phyloP scores from a whole-genome alignment of 2,113 vertebrate genomes.

The Glareola pratincola region DNA sequence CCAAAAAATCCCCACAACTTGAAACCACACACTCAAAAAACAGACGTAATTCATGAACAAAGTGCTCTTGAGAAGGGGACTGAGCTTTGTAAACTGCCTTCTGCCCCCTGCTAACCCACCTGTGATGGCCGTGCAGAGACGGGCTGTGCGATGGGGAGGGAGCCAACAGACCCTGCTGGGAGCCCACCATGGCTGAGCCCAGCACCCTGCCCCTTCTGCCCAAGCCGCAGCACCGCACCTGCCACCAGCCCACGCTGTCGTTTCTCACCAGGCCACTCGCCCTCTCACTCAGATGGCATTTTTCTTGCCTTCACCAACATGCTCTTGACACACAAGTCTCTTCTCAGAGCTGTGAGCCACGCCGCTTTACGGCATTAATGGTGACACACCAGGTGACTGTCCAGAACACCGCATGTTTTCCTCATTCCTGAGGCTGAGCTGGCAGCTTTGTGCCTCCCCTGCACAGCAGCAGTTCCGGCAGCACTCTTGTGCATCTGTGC shows the following conservation, averaged over 20 bases:
- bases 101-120: not conserved
- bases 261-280: accelerated
- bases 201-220: not conserved
- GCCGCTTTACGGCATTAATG: accelerated
- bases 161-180: not conserved
- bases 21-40: not conserved
- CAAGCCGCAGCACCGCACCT: not conserved
- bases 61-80: not conserved
- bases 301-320: not conserved
- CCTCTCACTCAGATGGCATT: not conserved
- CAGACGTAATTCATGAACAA: not conserved
- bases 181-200: accelerated
- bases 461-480: accelerated
- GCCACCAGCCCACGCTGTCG: not conserved
- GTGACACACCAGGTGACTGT: accelerated
- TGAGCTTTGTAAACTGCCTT: not conserved
- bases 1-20: not conserved
- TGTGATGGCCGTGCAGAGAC: not conserved
- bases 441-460: not conserved
- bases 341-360: not conserved
- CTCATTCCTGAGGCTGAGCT: not conserved
- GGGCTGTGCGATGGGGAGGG: not conserved
- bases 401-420: accelerated
- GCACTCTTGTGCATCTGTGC: not conserved
- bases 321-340: not conserved